A percentile compares a stretch with the other conserved stretches of the same genome.
Conservation (phyloP, 2,888 invertebrate species). For the Andrena bucephala region DNA sequence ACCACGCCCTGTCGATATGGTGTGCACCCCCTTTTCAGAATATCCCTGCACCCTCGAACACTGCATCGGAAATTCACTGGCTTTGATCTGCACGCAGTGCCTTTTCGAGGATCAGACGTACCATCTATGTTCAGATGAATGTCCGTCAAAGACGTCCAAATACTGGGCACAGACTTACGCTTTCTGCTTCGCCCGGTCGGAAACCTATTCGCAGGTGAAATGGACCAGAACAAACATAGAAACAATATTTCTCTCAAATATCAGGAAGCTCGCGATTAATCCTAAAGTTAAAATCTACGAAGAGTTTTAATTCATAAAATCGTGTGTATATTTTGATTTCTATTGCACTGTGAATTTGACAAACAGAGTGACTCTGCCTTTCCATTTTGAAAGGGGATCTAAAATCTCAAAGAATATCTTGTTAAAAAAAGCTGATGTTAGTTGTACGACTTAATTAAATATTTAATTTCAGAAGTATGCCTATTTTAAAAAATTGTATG, state of each 20-base stretch:
- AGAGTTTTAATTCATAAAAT: no score
- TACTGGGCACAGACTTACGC: slow-evolving; percentile 14
- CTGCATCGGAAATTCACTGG: slow-evolving; percentile 68
- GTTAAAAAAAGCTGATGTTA: no score
- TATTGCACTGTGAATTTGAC: no score
- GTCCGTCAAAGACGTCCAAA: slow-evolving; percentile 42
- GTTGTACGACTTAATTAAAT: no score
- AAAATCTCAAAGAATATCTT: no score
- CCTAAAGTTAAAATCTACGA: no score
- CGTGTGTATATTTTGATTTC: no score
- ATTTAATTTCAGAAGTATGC: no score
- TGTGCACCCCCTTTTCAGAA: slow-evolving; percentile 73
- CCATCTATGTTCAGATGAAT: slow-evolving; percentile 49
- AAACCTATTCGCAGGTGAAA: background rate
- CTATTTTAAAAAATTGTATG: no score
- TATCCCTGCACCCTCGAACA: slow-evolving; percentile 67
- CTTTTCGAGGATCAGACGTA: slow-evolving; percentile 52
- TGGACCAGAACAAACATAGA: background rate
- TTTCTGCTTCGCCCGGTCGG: slow-evolving; percentile 18
- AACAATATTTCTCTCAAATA: background rate
- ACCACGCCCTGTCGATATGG: slow-evolving; percentile 84
- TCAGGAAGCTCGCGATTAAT: no score
- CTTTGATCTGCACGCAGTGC: slow-evolving; percentile 68
- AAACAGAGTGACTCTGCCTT: no score
- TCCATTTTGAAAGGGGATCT: no score